Percentiles rank a stretch among this genome's conserved stretches.
These are phyloP conservation scores for Caenorhabditis briggsae DNA, from an alignment of 1,140 invertebrate species.

Conservation along the genomic window DNA sequence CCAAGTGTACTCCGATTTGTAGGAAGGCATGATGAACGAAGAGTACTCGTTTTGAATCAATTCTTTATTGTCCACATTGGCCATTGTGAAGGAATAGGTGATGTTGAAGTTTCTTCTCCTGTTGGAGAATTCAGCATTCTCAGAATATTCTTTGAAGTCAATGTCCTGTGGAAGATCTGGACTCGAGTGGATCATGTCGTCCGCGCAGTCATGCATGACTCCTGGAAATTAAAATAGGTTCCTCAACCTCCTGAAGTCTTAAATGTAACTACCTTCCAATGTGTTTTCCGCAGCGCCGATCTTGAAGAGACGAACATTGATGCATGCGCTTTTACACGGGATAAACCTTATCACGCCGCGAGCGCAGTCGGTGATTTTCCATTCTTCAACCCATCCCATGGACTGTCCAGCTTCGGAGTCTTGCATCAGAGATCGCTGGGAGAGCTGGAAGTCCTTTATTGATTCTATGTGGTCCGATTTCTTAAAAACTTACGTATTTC, in stretches of 20 bases:
- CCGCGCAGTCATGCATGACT: constrained; percentile 23
- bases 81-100: neutral
- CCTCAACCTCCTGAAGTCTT: too few relatives aligned
- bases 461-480: neutral
- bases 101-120: constrained; percentile 11
- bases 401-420: neutral
- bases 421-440: neutral
- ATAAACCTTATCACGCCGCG: neutral
- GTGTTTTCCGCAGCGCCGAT: neutral
- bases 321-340: neutral
- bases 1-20: neutral
- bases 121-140: neutral
- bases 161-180: constrained; percentile 13
- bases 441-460: neutral
- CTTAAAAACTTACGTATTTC: neutral
- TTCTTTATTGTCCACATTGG: too few relatives aligned
- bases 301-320: neutral
- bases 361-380: neutral
- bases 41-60: neutral
- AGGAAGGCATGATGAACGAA: neutral
- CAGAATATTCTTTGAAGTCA: neutral
- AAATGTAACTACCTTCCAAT: neutral
- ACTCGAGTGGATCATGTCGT: neutral
- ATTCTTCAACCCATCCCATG: constrained; percentile 19
- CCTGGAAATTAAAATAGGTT: neutral